Percentiles rank a stretch among this genome's conserved stretches.
Evolutionary conservation across 2,797 vertebrate species (phyloP).

Genomic region (Ctenosaura bakeri): DNA sequence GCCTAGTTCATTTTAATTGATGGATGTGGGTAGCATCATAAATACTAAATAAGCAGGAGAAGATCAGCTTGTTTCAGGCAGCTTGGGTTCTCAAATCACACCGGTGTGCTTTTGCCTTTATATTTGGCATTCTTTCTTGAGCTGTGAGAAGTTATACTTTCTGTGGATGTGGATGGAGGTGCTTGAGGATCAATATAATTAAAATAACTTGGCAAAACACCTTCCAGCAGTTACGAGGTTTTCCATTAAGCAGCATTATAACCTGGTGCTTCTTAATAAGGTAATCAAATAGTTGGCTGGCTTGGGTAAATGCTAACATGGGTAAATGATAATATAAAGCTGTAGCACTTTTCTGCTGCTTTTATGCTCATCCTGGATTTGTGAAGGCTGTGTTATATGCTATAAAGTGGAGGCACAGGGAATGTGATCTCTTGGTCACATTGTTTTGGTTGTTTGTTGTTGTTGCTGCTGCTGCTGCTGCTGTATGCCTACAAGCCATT

Average conservation of each 20-base stretch:
- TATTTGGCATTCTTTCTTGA: slow-evolving; percentile 57
- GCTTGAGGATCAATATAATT: slow-evolving; percentile 43
- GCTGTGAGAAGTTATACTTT: slow-evolving; percentile 63
- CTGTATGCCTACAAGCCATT: too few species aligned
- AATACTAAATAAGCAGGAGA: slow-evolving; percentile 63
- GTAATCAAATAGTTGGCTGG: slow-evolving; percentile 2
- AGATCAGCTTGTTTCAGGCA: slow-evolving; percentile 45
- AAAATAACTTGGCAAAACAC: slow-evolving; percentile 44
- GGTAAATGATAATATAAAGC: neutral
- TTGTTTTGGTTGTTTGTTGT: too few species aligned
- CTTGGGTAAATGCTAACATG: neutral
- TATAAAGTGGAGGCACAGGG: neutral
- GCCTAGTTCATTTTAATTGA: slow-evolving; percentile 66
- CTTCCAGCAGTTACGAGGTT: slow-evolving; percentile 5
- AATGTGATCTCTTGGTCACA: neutral
- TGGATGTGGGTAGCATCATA: slow-evolving; percentile 64
- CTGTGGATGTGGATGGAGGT: slow-evolving; percentile 24
- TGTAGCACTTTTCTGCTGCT: neutral
- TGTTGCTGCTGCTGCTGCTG: too few species aligned
- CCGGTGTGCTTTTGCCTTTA: slow-evolving; percentile 45
- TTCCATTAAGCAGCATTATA: slow-evolving; percentile 25
- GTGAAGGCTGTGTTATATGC: neutral
- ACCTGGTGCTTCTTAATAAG: slow-evolving; percentile 23
- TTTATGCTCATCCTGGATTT: neutral
- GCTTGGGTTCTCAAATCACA: slow-evolving; percentile 15